Conservation (phyloP, 2,888 invertebrate species). For the Epirrhoe tristata region DNA sequence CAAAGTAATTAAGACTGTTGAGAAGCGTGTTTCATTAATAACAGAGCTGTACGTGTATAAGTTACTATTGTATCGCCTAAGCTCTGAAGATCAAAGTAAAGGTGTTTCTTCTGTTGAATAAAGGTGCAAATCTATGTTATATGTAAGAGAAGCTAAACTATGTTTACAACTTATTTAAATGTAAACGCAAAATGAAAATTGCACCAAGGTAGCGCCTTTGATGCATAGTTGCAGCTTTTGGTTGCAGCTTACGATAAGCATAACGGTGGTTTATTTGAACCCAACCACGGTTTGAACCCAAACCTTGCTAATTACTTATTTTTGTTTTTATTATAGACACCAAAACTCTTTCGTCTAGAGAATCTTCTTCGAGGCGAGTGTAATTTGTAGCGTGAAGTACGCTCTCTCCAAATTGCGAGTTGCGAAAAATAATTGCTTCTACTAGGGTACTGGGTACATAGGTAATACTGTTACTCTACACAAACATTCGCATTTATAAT, state of each 20-base stretch:
- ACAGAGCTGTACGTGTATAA: background rate
- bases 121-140: background rate
- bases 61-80: background rate
- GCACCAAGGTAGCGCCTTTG: too few species aligned
- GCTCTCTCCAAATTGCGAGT: background rate
- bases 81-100: background rate
- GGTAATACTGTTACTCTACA: too few species aligned
- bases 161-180: too few species aligned
- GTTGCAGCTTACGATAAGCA: too few species aligned
- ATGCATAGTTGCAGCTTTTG: too few species aligned
- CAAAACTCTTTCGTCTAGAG: too few species aligned
- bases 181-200: too few species aligned
- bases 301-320: too few species aligned
- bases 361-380: too few species aligned
- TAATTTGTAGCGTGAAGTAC: background rate
- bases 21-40: conserved; percentile 6
- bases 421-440: background rate
- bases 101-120: background rate
- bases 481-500: conserved; percentile 7
- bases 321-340: too few species aligned
- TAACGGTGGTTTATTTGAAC: too few species aligned
- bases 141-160: background rate
- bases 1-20: conserved; percentile 37
- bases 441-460: background rate
- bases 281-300: too few species aligned